Evolutionary conservation across 2,797 vertebrate genomes (phyloP).

Genomic region (Antrozous pallidus): DNA sequence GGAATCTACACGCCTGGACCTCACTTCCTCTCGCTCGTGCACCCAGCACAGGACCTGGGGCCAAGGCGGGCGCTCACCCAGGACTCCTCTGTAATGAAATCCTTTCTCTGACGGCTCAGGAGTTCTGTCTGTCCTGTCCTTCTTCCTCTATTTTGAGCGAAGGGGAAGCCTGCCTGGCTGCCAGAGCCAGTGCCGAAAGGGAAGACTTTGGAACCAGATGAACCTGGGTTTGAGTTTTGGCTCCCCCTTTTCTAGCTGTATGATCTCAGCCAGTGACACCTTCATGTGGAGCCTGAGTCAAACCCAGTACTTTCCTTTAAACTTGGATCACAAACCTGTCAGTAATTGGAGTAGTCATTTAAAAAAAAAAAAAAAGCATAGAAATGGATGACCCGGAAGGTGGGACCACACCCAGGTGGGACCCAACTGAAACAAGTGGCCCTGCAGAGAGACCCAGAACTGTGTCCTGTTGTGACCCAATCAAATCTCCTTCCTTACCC

Average conservation of each 20-base stretch:
- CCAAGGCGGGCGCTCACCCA: neutral
- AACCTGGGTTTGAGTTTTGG: neutral
- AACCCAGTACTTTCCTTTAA: neutral
- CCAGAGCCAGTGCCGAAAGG: neutral
- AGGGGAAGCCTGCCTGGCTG: neutral
- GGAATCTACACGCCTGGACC: neutral
- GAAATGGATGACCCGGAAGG: neutral
- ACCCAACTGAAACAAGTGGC: neutral
- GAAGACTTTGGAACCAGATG: neutral
- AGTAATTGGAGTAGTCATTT: neutral
- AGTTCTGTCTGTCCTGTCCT: neutral
- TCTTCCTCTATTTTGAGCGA: neutral
- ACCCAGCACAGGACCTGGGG: neutral
- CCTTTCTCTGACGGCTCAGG: neutral
- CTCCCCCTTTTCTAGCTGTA: neutral
- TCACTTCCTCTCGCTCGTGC: neutral
- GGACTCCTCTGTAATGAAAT: neutral
- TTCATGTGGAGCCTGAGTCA: neutral
- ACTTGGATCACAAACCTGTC: neutral
- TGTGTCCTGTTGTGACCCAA: neutral
- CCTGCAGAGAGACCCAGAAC: neutral
- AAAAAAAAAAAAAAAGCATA: neutral
- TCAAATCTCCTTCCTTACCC: constrained; percentile 33
- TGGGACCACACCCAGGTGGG: neutral
- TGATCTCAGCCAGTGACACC: neutral